Percentiles rank a stretch among this genome's conserved stretches.
phyloP scores from a whole-genome alignment of 2,113 vertebrate genomes.

The Hydrolagus affinis region DNA sequence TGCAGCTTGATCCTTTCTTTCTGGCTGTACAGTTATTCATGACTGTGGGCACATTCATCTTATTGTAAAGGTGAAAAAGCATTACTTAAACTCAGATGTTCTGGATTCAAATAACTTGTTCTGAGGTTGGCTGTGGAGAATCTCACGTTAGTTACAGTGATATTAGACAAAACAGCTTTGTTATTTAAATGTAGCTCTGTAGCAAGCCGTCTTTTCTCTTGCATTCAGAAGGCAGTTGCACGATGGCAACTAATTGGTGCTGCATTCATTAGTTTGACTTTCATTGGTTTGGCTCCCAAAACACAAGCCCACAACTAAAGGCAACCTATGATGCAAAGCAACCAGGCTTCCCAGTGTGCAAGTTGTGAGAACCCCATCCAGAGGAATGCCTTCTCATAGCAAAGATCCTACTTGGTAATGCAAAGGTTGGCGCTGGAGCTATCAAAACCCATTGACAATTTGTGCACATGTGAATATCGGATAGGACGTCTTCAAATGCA shows the following conservation, averaged over 20 bases:
- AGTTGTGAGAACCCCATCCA: too few species aligned
- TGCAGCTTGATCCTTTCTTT: neutral
- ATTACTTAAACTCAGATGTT: neutral
- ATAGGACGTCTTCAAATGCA: too few species aligned
- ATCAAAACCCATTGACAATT: too few species aligned
- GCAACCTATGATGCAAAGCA: too few species aligned
- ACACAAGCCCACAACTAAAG: too few species aligned
- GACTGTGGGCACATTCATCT: neutral
- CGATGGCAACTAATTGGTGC: neutral
- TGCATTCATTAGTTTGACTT: too few species aligned
- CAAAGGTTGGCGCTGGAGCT: too few species aligned
- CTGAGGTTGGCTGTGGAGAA: neutral
- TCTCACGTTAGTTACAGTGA: neutral
- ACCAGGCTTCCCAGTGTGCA: too few species aligned
- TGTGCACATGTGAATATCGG: too few species aligned
- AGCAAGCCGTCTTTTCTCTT: neutral
- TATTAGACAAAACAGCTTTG: neutral
- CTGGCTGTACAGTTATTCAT: slow-evolving; percentile 9
- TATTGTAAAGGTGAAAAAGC: neutral
- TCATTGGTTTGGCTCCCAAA: too few species aligned
- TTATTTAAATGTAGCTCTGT: neutral
- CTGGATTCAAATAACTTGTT: neutral
- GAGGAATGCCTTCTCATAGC: too few species aligned
- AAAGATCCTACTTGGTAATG: too few species aligned
- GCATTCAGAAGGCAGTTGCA: neutral